phyloP scores from a whole-genome alignment of 1,140 invertebrate genomes.

The Potamilus streckersoni region DNA sequence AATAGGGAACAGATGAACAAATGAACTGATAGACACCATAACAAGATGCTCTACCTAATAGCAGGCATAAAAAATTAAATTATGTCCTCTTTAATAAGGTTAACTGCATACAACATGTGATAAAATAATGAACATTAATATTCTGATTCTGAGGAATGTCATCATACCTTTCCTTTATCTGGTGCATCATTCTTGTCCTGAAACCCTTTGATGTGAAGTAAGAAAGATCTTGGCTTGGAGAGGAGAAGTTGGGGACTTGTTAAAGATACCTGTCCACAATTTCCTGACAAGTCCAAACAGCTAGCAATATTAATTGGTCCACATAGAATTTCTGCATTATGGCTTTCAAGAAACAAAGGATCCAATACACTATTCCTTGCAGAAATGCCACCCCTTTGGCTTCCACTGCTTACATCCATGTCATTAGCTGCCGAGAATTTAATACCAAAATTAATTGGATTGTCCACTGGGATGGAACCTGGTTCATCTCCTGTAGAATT shows the following conservation, averaged over 20 bases:
- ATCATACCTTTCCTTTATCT: constrained; percentile 46
- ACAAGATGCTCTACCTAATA: too few species aligned
- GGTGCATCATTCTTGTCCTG: constrained; percentile 35
- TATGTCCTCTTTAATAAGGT: too few species aligned
- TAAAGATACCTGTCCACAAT: constrained; percentile 84
- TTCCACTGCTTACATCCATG: constrained; percentile 11
- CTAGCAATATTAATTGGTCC: constrained; percentile 85
- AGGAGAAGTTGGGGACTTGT: constrained; percentile 87
- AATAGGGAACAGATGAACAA: too few species aligned
- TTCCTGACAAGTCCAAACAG: constrained; percentile 86
- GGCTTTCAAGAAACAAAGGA: constrained; percentile 84
- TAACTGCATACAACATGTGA: too few species aligned
- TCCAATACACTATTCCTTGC: constrained; percentile 76
- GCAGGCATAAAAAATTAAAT: too few species aligned
- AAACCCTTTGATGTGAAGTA: constrained; percentile 84
- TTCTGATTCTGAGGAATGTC: too few species aligned
- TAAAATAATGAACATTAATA: too few species aligned
- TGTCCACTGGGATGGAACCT: constrained; percentile 34
- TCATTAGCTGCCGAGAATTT: constrained; percentile 10
- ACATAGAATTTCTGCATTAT: constrained; percentile 90
- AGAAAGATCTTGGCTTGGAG: constrained; percentile 81
- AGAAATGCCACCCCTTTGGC: background rate
- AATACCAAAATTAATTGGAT: constrained; percentile 45
- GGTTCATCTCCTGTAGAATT: constrained; percentile 9
- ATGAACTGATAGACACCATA: too few species aligned